These are phyloP conservation scores for Hydrochoerus hydrochaeris DNA, from an alignment of 2,113 vertebrate species.

Conservation along the genomic window DNA sequence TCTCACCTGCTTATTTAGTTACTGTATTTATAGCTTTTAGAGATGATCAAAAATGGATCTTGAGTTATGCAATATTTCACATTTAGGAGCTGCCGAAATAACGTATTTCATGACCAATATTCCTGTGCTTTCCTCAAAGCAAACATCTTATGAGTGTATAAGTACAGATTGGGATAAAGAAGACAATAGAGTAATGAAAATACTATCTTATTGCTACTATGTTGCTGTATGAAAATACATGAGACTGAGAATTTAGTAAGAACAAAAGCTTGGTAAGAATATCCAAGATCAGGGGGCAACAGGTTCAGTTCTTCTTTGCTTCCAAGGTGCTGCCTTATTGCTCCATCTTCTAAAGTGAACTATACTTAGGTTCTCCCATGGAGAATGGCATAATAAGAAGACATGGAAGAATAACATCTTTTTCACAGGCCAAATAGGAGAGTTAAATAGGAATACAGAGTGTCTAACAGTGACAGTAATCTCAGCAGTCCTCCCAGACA, in stretches of 20 bases:
- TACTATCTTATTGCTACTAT: background rate
- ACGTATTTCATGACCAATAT: no score
- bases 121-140: no score
- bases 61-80: no score
- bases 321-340: background rate
- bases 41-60: no score
- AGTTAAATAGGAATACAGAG: no score
- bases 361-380: no score
- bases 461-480: no score
- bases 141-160: background rate
- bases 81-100: no score
- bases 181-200: background rate
- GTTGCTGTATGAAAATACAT: background rate
- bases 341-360: background rate
- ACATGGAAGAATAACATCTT: no score
- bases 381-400: no score
- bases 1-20: background rate
- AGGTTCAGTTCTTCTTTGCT: background rate
- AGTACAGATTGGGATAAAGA: background rate
- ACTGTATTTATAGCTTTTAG: background rate
- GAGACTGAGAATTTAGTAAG: background rate
- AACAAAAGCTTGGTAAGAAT: background rate
- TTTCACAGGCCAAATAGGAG: no score
- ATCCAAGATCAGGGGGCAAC: background rate
- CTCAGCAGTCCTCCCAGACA: no score